A percentile compares a stretch with the other conserved stretches of the same genome.
Evolutionary conservation across 2,888 invertebrate genomes (phyloP).

Genomic region (Drosophila infuscata): DNA sequence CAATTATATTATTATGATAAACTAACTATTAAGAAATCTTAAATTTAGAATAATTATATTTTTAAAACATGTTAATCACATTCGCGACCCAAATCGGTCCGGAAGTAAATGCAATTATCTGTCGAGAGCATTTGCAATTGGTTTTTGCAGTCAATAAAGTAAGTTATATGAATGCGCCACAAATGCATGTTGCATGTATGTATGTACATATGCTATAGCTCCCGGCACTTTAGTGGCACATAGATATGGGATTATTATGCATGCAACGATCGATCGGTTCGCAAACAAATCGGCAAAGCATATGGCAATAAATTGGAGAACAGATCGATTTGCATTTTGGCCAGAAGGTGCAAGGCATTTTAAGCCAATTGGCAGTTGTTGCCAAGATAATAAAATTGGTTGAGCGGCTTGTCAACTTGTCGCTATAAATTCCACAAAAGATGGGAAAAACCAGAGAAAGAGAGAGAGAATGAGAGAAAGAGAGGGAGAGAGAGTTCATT

Average conservation of each 20-base stretch:
- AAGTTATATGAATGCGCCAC: slow-evolving; percentile 31
- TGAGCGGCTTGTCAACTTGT: slow-evolving; percentile 78
- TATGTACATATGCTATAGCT: slow-evolving; percentile 46
- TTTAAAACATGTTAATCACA: not conserved
- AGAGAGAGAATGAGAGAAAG: not conserved
- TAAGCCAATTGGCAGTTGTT: slow-evolving; percentile 49
- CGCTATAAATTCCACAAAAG: slow-evolving; percentile 61
- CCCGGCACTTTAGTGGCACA: slow-evolving; percentile 45
- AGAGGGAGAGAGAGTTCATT: slow-evolving; percentile 9
- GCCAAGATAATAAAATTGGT: slow-evolving; percentile 73
- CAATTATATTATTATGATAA: not conserved
- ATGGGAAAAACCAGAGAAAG: not conserved
- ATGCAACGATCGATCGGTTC: slow-evolving; percentile 10
- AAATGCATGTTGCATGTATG: slow-evolving; percentile 12
- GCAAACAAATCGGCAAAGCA: slow-evolving; percentile 42
- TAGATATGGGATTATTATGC: slow-evolving; percentile 7
- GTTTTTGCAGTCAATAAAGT: slow-evolving; percentile 42
- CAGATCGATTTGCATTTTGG: slow-evolving; percentile 22
- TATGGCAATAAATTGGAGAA: slow-evolving; percentile 33
- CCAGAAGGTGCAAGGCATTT: slow-evolving; percentile 43
- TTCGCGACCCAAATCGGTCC: slow-evolving; percentile 13
- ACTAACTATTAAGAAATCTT: not conserved
- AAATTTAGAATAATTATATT: not conserved
- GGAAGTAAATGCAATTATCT: slow-evolving; percentile 18
- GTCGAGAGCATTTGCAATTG: slow-evolving; percentile 1